Base-by-base conservation (phyloP, 2,113 vertebrate genomes). In the Herpetotheres cachinnans region DNA sequence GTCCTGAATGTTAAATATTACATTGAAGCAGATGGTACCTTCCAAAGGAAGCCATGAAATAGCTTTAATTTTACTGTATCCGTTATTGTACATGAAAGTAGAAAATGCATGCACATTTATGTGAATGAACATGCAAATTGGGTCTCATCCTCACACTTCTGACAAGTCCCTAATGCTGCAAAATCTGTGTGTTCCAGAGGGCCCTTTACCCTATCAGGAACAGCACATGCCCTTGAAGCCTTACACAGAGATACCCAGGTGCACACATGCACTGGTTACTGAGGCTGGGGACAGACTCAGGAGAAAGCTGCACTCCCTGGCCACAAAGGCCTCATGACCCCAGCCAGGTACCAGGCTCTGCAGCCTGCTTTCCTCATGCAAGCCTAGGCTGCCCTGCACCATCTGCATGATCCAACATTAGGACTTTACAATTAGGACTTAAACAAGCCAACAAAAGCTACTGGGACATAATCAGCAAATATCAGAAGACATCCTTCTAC, bases 1-100 rank as follows among this genome's bases (percentile, higher is more conserved):
- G 85, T 97, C 97, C 95, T 97, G 97, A 98, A 98, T 97, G 97
- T 97, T 97, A 96, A 96, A 97, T 73, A 95, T 71, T 91, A 58
- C 80, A 74, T 40, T 49, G 86, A 83, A 82, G 70, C 90, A 95
- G 90, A 96, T 86, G 76, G 67, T 36, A 90, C 69, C 83, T 94
- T 89, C 67, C 88, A 91, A 80, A 91, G 52, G 16, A 81, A 90
- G 78, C 36, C 55, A 90, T 49, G 87, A 62, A 84, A 92, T 77
- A 77, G 26, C 73, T 93, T 82, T 82, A 56, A 59, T 77, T 96
- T 90, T 80, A 62, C 81, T 47, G 38, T 50, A 77, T 40, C 44
- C 59, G 24, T 77, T 79, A 80, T 9, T 62, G 42, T 36, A 79
- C 54, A 22, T 22, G 24, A 70, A 93, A 93, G 77, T 74, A 81